Percentiles rank a stretch among this genome's conserved stretches.
phyloP scores from a whole-genome alignment of 2,888 invertebrate genomes.

The Leucophenga maculata region DNA sequence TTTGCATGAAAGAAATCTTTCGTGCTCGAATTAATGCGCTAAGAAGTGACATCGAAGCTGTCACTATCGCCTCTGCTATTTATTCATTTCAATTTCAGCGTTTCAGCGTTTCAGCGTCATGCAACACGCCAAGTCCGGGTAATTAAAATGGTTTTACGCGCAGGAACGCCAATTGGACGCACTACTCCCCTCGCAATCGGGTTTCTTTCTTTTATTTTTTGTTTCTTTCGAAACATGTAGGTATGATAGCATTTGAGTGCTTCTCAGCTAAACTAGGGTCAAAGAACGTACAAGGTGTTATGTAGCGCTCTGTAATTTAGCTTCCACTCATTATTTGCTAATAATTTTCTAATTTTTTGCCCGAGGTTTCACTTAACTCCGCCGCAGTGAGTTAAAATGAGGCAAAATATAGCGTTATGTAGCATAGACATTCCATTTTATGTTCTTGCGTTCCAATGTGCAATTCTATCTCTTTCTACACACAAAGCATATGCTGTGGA shows the following conservation, averaged over 20 bases:
- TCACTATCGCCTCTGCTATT: neutral
- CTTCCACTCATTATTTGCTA: constrained; percentile 19
- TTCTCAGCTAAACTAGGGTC: too few species aligned
- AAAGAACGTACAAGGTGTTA: constrained; percentile 15
- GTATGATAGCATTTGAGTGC: too few species aligned
- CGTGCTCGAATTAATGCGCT: neutral
- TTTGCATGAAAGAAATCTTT: neutral
- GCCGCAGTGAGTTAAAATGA: neutral
- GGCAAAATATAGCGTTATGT: neutral
- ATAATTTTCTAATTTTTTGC: constrained; percentile 22
- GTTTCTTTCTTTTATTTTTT: too few species aligned
- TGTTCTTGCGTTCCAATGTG: neutral
- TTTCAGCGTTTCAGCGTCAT: neutral
- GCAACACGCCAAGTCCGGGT: constrained; percentile 5
- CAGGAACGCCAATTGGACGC: neutral
- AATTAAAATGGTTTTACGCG: constrained; percentile 10
- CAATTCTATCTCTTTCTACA: too few species aligned
- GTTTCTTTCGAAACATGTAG: too few species aligned
- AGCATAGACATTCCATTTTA: constrained; percentile 23
- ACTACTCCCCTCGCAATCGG: too few species aligned
- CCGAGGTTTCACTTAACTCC: constrained; percentile 14
- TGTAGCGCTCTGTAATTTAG: constrained; percentile 19
- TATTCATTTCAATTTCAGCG: neutral
- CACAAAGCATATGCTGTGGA: neutral
- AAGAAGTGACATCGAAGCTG: neutral